These are phyloP conservation scores for Dascillus cervinus DNA, from an alignment of 2,888 invertebrate species.

Conservation along the genomic window DNA sequence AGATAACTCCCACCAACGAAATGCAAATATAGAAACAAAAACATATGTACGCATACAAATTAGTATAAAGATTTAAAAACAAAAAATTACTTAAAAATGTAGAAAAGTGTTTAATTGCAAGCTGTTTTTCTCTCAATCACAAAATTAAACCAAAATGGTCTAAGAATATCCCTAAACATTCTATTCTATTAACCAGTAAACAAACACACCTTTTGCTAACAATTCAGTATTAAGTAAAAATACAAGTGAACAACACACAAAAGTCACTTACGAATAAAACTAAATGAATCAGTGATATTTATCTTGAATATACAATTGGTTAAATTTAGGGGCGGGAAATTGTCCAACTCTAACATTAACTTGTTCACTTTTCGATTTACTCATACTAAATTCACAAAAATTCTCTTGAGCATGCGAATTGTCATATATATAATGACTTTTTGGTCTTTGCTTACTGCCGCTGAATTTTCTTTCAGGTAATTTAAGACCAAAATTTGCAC, in stretches of 20 bases:
- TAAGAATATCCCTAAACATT: too few relatives aligned
- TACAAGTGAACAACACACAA: too few relatives aligned
- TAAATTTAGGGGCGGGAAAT: conserved; percentile 39
- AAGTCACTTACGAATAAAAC: too few relatives aligned
- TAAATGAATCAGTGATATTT: conserved; percentile 27
- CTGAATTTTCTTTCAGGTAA: conserved; percentile 12
- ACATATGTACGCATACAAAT: conserved; percentile 17
- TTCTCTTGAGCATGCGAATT: conserved; percentile 29
- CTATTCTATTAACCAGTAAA: too few relatives aligned
- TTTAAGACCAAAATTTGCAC: conserved; percentile 31
- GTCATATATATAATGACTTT: conserved; percentile 37
- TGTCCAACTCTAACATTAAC: conserved; percentile 34
- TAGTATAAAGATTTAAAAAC: too few relatives aligned
- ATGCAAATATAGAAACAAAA: conserved; percentile 34
- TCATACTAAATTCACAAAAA: conserved; percentile 12
- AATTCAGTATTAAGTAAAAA: too few relatives aligned
- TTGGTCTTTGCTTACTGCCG: conserved; percentile 20
- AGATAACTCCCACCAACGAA: conserved; percentile 35
- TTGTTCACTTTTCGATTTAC: too few relatives aligned
- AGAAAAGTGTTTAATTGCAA: too few relatives aligned
- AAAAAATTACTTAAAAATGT: too few relatives aligned
- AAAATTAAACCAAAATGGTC: too few relatives aligned
- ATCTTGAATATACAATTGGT: conserved; percentile 39
- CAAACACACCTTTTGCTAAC: too few relatives aligned
- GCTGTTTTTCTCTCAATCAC: too few relatives aligned